Conservation (phyloP, 2,888 invertebrate species). For the Biston stratarius region DNA sequence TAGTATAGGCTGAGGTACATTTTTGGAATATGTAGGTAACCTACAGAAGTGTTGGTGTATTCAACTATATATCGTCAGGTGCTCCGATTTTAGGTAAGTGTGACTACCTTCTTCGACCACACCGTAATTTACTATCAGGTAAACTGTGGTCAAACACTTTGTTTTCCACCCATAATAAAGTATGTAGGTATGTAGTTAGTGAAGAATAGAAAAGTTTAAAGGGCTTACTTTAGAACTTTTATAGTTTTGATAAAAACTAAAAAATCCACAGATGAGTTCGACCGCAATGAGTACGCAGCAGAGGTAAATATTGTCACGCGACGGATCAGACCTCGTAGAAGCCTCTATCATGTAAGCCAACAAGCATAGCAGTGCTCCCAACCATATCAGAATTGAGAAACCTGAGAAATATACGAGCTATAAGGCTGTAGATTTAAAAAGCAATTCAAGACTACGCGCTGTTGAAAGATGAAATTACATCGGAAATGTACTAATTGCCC, state of each 20-base stretch:
- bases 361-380: slow-evolving; percentile 91
- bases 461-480: too few species aligned
- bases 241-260: slow-evolving; percentile 99
- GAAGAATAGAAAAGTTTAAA: neutral
- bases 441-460: neutral
- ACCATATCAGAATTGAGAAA: slow-evolving; percentile 93
- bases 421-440: too few species aligned
- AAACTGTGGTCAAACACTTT: too few species aligned
- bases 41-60: too few species aligned
- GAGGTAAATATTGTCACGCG: slow-evolving; percentile 97
- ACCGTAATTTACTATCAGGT: too few species aligned
- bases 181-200: neutral
- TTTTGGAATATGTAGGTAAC: too few species aligned
- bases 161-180: neutral
- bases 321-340: slow-evolving; percentile 94
- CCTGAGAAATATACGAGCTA: slow-evolving; percentile 77
- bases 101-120: too few species aligned
- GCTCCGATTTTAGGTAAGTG: too few species aligned
- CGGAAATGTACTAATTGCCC: neutral
- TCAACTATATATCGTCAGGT: neutral
- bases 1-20: too few species aligned
- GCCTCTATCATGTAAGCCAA: slow-evolving; percentile 86
- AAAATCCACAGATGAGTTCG: slow-evolving; percentile 98
- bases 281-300: slow-evolving; percentile 97
- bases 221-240: slow-evolving; percentile 91